phyloP scores from a whole-genome alignment of 2,797 vertebrate species.

The Diceros bicornis region DNA sequence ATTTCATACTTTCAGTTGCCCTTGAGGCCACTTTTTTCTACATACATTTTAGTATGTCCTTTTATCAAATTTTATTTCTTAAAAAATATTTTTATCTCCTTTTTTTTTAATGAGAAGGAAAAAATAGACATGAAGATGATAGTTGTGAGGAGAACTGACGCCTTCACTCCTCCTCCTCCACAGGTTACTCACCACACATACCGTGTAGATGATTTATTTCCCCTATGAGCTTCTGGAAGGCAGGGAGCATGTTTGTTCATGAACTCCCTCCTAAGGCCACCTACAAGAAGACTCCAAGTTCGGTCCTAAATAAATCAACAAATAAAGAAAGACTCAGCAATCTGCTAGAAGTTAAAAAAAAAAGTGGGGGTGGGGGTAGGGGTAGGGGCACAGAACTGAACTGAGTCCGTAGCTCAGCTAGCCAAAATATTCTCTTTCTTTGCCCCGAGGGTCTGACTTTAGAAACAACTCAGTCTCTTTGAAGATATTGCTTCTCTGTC shows the following conservation, averaged over 20 bases:
- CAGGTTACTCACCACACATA: no score
- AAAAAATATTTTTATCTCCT: background rate
- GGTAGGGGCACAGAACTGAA: background rate
- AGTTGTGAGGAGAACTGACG: no score
- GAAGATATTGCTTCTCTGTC: background rate
- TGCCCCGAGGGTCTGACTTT: background rate
- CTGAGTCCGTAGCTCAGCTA: no score
- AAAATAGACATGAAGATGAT: background rate
- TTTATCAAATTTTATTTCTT: background rate
- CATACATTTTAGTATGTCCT: background rate
- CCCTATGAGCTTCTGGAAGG: rapidly evolving
- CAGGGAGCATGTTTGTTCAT: background rate
- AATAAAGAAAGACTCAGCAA: background rate
- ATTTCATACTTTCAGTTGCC: background rate
- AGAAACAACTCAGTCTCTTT: background rate
- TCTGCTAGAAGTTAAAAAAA: background rate
- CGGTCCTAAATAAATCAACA: background rate
- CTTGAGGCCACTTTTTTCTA: background rate
- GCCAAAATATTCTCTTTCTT: background rate
- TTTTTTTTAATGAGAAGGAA: background rate
- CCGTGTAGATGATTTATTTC: no score
- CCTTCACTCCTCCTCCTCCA: background rate
- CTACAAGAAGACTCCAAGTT: background rate
- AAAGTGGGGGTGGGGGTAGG: background rate
- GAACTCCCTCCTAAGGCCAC: background rate